phyloP scores from a whole-genome alignment of 2,113 vertebrate genomes.

The Barbus barbus region DNA sequence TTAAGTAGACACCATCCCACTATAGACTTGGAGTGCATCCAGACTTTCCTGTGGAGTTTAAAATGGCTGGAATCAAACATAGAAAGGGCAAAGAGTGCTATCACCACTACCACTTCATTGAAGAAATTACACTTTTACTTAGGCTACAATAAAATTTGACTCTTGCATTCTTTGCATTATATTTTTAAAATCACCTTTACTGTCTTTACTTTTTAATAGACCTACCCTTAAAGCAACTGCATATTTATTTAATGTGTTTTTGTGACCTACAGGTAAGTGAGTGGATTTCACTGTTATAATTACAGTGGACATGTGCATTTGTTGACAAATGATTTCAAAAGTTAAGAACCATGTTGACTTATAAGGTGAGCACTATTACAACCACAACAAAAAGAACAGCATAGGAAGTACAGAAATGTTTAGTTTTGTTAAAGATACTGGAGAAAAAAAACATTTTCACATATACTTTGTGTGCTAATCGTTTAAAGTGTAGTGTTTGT shows the following conservation, averaged over 20 bases:
- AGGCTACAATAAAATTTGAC: not conserved
- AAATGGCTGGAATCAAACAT: not conserved
- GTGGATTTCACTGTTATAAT: not conserved
- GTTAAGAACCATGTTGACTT: not conserved
- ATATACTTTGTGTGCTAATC: no score
- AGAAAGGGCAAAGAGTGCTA: not conserved
- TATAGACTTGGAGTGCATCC: not conserved
- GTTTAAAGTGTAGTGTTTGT: no score
- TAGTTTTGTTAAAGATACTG: not conserved
- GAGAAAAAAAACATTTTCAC: not conserved
- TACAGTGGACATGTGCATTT: not conserved
- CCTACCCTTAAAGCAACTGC: no score
- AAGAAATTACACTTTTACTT: not conserved
- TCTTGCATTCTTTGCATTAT: not conserved
- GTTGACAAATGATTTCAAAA: not conserved
- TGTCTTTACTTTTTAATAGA: not conserved
- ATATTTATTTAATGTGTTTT: not conserved
- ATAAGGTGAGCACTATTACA: not conserved
- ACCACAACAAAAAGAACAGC: not conserved
- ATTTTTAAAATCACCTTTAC: not conserved
- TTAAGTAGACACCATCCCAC: not conserved
- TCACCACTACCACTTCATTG: not conserved
- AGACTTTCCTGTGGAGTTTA: not conserved
- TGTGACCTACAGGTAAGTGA: not conserved
- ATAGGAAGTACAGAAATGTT: not conserved